Conservation (phyloP, 2,797 vertebrate genomes). For the Podarcis siculus region DNA sequence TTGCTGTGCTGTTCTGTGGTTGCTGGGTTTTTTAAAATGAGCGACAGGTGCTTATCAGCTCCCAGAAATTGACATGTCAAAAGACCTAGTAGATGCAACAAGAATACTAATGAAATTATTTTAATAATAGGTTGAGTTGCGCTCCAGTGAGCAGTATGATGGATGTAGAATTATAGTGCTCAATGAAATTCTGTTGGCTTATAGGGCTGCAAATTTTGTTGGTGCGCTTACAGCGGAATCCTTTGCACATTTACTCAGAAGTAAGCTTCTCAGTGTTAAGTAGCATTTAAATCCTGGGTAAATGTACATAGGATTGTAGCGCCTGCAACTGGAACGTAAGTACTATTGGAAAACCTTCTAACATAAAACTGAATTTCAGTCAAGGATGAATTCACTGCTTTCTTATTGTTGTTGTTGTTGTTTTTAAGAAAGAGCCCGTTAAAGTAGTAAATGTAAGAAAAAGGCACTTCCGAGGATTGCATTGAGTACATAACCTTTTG, state of each 20-base stretch:
- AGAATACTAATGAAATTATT: conserved; percentile 40
- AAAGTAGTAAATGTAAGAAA: not conserved
- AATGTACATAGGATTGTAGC: not conserved
- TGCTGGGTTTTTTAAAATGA: not conserved
- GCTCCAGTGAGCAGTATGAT: not conserved
- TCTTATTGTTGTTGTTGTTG: fast-evolving
- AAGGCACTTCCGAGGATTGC: conserved; percentile 2
- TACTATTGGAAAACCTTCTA: not conserved
- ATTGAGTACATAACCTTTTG: conserved; percentile 47
- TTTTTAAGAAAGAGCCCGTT: too few relatives aligned
- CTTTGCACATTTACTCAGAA: not conserved
- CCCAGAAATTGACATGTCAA: conserved; percentile 33
- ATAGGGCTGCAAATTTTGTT: not conserved
- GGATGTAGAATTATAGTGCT: conserved; percentile 23
- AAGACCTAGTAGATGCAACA: not conserved
- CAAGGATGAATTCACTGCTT: not conserved
- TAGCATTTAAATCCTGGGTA: not conserved
- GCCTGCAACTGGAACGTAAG: not conserved
- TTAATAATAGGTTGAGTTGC: conserved; percentile 12
- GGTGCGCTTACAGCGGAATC: not conserved
- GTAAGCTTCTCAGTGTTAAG: not conserved
- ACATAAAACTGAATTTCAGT: not conserved
- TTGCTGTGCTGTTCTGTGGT: conserved; percentile 55
- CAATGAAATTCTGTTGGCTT: conserved; percentile 22
- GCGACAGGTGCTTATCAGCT: conserved; percentile 39